Conservation (phyloP, 2,888 invertebrate species). For the Drosophila seclusa region DNA sequence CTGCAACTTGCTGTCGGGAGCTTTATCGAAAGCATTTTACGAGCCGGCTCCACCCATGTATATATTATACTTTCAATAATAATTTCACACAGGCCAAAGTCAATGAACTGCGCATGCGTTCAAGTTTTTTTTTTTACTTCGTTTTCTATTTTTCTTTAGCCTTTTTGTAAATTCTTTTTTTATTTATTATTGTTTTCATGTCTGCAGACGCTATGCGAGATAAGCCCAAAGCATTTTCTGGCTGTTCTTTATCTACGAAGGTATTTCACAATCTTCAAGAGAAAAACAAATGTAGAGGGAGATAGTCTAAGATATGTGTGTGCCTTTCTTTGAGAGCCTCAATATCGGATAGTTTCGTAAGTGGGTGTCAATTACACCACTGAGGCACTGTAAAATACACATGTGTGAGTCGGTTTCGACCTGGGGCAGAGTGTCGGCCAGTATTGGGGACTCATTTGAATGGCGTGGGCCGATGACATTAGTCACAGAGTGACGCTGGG, state of each 20-base stretch:
- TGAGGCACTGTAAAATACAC: conserved; percentile 1
- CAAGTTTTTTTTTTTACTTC: conserved; percentile 19
- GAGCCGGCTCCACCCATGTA: conserved; percentile 43
- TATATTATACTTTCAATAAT: conserved; percentile 51
- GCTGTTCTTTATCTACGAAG: conserved; percentile 57
- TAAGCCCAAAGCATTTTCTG: conserved; percentile 58
- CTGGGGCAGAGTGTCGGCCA: conserved; percentile 31
- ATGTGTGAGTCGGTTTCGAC: conserved; percentile 30
- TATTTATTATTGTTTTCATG: conserved; percentile 35
- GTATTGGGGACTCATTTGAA: conserved; percentile 40
- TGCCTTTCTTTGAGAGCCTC: conserved; percentile 38
- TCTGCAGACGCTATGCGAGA: conserved; percentile 55
- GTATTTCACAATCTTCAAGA: conserved; percentile 53
- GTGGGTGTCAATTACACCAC: conserved; percentile 81
- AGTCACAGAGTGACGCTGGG: conserved; percentile 61
- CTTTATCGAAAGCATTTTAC: conserved; percentile 75
- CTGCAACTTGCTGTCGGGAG: conserved; percentile 50
- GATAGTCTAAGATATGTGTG: conserved; percentile 33
- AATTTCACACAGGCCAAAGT: conserved; percentile 44
- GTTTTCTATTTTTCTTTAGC: conserved; percentile 22
- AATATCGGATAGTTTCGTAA: conserved; percentile 58
- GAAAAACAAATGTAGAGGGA: conserved; percentile 9
- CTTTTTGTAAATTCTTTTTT: conserved; percentile 2
- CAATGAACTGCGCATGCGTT: conserved; percentile 73
- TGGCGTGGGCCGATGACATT: conserved; percentile 76